Evolutionary conservation across 2,113 vertebrate genomes (phyloP), one percentile per base, ranked within the genome.

Genomic region (Girardinichthys multiradiatus): DNA sequence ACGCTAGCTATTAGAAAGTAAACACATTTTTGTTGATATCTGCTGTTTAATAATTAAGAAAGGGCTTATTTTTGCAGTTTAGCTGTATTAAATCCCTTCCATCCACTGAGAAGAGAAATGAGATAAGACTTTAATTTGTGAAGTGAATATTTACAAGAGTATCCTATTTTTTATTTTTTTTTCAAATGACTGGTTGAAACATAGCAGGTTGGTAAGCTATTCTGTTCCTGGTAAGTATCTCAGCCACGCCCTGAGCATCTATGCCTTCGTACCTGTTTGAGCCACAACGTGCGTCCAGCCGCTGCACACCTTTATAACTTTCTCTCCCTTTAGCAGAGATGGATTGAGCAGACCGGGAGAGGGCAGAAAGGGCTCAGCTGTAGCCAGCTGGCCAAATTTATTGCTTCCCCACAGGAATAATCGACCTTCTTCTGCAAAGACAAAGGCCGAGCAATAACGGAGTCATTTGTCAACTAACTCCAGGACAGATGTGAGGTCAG

Each of bases 371-470:
- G 85, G 30, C 48, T 94, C 92, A 54, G 85, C 65, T 72, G 86
- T 82, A 68, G 91, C 84, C 69, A 99, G 91, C 84, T 97, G 97
- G 59, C 95, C 92, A 0, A 96, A 94, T 66, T 96, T 98, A 93
- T 98, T 99, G 90, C 95, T 94, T 66, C 97, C 97, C 97, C 97
- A 99, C 57, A 96, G 91, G 70, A 95, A 97, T 51, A 98, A 67
- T 65, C 95, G 89, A 64, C 96, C 96, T 59, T 92, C 89, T 82
- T 83, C 97, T 95, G 79, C 39, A 81, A 21, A 93, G 0, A 59
- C 33, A 73, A 63, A 59, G 65, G 35, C 64, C 70, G n/a, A 61
- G 39, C 65, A 64, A 74, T 72, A 83, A 81, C 37, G 66, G 31
- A 68, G 57, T 57, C 12, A 57, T 68, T 63, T 2, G 61, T 77